A percentile compares a stretch with the other conserved stretches of the same genome.
phyloP scores from a whole-genome alignment of 2,888 invertebrate species.

The Hirudinaria manillensis region DNA sequence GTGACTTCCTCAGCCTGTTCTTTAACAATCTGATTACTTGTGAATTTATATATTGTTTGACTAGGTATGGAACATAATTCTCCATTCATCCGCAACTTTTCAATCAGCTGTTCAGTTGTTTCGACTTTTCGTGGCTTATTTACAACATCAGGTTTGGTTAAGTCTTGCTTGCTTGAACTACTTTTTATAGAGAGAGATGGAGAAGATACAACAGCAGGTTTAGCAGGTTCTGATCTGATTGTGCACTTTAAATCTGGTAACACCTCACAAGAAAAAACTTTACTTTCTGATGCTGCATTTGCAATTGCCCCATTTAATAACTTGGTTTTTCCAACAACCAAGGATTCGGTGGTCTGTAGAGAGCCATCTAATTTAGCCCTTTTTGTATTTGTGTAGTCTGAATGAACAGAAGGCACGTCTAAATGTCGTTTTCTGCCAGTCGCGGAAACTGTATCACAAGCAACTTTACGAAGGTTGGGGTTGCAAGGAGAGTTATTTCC shows the following conservation, averaged over 20 bases:
- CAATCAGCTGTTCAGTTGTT: conserved; percentile 74
- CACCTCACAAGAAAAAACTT: conserved; percentile 24
- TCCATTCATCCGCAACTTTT: conserved; percentile 63
- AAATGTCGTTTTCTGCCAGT: conserved; percentile 17
- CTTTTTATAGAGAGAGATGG: conserved; percentile 5
- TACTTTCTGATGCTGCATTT: background rate
- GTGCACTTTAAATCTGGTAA: conserved; percentile 23
- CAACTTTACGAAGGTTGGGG: conserved; percentile 9
- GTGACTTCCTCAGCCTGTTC: conserved; percentile 44
- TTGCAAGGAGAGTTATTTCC: conserved; percentile 14
- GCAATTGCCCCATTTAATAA: conserved; percentile 4
- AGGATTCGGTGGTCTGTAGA: background rate
- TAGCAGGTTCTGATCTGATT: conserved; percentile 11
- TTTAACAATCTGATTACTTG: conserved; percentile 48
- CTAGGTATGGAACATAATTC: conserved; percentile 42
- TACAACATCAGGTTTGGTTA: conserved; percentile 33
- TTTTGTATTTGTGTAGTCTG: conserved; percentile 5
- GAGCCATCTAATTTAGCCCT: conserved; percentile 14
- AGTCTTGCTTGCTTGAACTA: background rate
- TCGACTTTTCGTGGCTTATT: conserved; percentile 58
- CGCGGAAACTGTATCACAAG: background rate
- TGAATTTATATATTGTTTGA: conserved; percentile 47
- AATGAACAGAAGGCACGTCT: conserved; percentile 3
- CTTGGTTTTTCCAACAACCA: conserved; percentile 1
- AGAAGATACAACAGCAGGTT: background rate